phyloP scores from a whole-genome alignment of 2,797 vertebrate genomes.

The Pempheris klunzingeri region DNA sequence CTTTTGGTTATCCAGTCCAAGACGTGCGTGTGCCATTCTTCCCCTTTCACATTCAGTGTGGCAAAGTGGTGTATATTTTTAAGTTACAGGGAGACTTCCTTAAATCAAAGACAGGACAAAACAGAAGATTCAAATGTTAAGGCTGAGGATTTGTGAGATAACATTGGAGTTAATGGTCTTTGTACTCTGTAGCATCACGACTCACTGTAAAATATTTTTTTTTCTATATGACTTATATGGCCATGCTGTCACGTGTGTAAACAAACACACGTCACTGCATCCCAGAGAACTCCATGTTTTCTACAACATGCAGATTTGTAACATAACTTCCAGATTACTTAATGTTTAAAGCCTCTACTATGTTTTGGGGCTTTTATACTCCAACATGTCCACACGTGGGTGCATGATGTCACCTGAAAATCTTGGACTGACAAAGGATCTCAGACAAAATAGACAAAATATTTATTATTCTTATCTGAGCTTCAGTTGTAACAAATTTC shows the following conservation, averaged over 20 bases:
- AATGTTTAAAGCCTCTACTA: not conserved
- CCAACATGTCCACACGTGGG: not conserved
- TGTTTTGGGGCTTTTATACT: not conserved
- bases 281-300: not conserved
- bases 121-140: not conserved
- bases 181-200: not conserved
- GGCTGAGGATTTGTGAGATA: not conserved
- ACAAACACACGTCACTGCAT: not conserved
- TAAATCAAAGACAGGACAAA: not conserved
- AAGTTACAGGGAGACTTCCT: not conserved
- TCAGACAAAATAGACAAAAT: not conserved
- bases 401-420: constrained; percentile 2
- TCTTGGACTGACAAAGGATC: not conserved
- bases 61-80: not conserved
- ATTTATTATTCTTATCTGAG: constrained; percentile 35
- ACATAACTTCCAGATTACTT: not conserved
- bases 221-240: not conserved
- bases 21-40: not conserved
- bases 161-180: not conserved
- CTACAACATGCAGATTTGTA: not conserved
- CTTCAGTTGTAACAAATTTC: constrained; percentile 13
- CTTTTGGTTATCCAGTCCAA: not conserved
- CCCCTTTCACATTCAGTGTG: not conserved
- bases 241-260: not conserved
- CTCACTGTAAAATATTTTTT: not conserved